Conservation (phyloP, 2,888 invertebrate genomes). For the Troilus luridus region DNA sequence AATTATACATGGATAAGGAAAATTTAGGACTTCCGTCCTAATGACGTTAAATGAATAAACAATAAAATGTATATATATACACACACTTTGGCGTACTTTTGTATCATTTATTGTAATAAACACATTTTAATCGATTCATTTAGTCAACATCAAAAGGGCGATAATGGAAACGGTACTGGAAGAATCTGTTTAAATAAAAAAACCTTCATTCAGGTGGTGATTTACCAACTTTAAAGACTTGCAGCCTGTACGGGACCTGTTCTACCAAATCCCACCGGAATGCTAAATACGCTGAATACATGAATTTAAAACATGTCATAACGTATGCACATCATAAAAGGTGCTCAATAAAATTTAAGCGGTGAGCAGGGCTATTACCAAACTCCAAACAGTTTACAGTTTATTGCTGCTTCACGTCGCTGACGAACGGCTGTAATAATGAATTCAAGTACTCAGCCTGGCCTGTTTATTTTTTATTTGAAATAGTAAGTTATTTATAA, state of each 20-base stretch:
- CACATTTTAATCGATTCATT: no score
- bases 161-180: background rate
- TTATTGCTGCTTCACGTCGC: background rate
- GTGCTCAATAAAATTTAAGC: background rate
- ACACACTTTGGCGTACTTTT: no score
- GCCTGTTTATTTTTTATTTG: background rate
- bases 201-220: background rate
- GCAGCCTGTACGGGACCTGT: background rate
- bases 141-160: background rate
- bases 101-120: no score
- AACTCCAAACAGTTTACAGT: background rate
- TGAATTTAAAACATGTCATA: background rate
- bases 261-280: background rate
- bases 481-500: background rate
- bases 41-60: no score
- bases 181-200: background rate
- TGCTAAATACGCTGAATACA: background rate
- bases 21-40: no score
- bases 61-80: no score
- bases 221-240: background rate
- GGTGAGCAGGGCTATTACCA: background rate
- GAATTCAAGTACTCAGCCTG: background rate
- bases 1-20: no score
- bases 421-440: background rate
- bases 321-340: background rate